phyloP scores from a whole-genome alignment of 2,113 vertebrate genomes.

The Okapia johnstoni region DNA sequence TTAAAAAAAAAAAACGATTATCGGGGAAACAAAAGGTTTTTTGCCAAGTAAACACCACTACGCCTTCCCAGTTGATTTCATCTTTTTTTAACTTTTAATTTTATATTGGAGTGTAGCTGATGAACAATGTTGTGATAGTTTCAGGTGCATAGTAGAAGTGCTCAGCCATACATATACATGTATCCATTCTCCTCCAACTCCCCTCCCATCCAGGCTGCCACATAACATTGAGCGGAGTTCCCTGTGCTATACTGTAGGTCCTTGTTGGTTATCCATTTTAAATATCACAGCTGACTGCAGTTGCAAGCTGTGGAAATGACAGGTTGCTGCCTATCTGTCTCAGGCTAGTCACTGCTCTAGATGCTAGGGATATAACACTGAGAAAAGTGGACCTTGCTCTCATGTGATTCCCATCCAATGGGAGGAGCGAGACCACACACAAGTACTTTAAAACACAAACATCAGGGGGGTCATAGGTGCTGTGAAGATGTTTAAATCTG shows the following conservation, averaged over 20 bases:
- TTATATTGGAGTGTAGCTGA: background rate
- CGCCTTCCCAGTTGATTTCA: background rate
- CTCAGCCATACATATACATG: background rate
- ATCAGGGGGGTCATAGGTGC: background rate
- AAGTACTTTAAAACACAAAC: background rate
- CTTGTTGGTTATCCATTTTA: background rate
- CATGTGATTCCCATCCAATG: background rate
- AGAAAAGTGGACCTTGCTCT: background rate
- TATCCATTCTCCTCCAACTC: background rate
- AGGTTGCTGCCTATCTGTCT: background rate
- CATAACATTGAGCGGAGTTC: background rate
- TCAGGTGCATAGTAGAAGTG: background rate
- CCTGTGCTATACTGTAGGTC: background rate
- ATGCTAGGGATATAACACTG: background rate
- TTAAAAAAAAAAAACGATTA: background rate
- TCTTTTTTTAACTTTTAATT: background rate
- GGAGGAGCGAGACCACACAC: background rate
- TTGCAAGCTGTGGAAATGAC: background rate
- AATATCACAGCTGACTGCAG: background rate
- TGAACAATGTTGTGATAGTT: background rate
- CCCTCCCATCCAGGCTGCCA: background rate
- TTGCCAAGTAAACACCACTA: background rate
- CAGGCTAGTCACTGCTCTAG: background rate
- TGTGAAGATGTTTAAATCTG: background rate
- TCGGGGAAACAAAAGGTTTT: background rate